phyloP scores from a whole-genome alignment of 2,797 vertebrate species.

The Pterois miles region DNA sequence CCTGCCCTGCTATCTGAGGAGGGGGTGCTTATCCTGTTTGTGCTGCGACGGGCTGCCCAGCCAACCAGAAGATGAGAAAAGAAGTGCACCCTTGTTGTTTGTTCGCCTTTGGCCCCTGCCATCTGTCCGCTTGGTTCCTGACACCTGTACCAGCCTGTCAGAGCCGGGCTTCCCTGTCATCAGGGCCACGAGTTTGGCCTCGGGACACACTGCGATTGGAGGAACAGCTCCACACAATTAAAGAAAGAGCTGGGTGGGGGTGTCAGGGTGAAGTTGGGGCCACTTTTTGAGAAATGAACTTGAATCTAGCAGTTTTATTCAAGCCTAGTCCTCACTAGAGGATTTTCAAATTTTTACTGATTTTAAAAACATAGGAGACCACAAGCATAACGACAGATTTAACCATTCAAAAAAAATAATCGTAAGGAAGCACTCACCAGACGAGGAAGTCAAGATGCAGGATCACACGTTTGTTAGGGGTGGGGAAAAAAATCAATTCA shows the following conservation, averaged over 20 bases:
- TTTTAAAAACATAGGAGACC: too few species aligned
- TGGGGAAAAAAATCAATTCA: too few species aligned
- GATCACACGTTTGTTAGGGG: not conserved
- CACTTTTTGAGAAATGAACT: conserved; percentile 48
- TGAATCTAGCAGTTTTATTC: conserved; percentile 20
- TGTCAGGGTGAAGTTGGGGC: conserved; percentile 65
- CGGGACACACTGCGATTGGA: conserved; percentile 25
- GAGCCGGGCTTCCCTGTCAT: conserved; percentile 69
- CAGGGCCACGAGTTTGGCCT: conserved; percentile 56
- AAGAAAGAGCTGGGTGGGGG: not conserved
- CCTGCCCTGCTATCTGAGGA: conserved; percentile 35
- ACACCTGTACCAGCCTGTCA: conserved; percentile 83
- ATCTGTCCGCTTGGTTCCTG: conserved; percentile 80
- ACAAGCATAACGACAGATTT: not conserved
- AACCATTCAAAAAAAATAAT: not conserved
- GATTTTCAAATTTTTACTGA: too few species aligned
- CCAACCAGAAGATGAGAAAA: conserved; percentile 80
- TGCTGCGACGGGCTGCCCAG: conserved; percentile 69
- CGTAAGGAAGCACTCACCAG: not conserved
- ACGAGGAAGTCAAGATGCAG: not conserved
- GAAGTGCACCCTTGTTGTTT: conserved; percentile 77
- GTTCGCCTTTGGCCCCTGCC: conserved; percentile 77
- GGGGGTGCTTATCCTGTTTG: conserved; percentile 45
- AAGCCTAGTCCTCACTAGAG: not conserved
- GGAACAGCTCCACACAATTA: conserved; percentile 35